Evolutionary conservation across 2,113 vertebrate genomes (phyloP).

Genomic region (Anser brachyrhynchus): DNA sequence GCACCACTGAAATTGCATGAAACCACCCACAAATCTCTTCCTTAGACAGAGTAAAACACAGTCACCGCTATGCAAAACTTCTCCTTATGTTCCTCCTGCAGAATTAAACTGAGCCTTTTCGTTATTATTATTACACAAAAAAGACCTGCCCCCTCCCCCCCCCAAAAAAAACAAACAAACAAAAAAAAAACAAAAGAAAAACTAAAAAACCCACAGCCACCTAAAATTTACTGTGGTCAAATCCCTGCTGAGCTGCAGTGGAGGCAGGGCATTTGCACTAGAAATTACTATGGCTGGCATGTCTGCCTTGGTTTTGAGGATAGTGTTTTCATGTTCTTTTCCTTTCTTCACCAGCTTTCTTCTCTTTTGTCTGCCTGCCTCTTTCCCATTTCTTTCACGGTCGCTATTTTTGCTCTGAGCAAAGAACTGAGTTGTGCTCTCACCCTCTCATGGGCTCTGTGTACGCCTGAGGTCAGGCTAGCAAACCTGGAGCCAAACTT

Average conservation of each 20-base stretch:
- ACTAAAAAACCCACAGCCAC: fast-evolving
- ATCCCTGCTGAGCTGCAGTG: neutral
- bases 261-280: neutral
- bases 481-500: neutral
- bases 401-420: slow-evolving; percentile 11
- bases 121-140: neutral
- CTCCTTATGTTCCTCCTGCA: neutral
- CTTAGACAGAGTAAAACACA: neutral
- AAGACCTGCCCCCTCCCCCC: neutral
- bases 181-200: neutral
- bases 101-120: neutral
- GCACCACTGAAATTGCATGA: slow-evolving; percentile 16
- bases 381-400: slow-evolving; percentile 10
- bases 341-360: slow-evolving; percentile 40
- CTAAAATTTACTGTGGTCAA: neutral
- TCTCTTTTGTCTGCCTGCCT: slow-evolving; percentile 41
- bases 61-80: neutral
- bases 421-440: slow-evolving; percentile 24
- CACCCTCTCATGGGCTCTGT: neutral
- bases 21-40: slow-evolving; percentile 38
- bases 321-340: slow-evolving; percentile 49
- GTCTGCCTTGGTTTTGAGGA: slow-evolving; percentile 23
- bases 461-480: slow-evolving; percentile 15
- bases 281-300: slow-evolving; percentile 34
- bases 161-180: neutral